Percentiles rank a stretch among this genome's conserved stretches.
phyloP scores from a whole-genome alignment of 2,797 vertebrate genomes.

The Eupleurogrammus muticus region DNA sequence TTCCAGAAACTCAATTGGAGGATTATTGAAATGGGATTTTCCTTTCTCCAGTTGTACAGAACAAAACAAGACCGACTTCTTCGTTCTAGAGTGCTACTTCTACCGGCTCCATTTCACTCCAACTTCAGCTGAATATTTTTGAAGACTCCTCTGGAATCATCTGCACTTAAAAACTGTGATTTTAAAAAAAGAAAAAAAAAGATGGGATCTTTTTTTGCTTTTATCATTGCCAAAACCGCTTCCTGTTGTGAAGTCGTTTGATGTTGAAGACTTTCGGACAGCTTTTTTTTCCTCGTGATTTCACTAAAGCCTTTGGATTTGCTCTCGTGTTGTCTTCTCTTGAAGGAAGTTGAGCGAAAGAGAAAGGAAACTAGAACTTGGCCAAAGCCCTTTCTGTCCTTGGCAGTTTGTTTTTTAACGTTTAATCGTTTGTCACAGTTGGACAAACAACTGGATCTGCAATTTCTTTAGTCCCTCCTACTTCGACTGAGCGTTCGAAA shows the following conservation, averaged over 20 bases:
- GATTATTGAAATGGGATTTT: neutral
- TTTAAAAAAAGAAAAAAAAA: conserved; percentile 11
- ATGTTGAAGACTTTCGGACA: conserved; percentile 44
- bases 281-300: conserved; percentile 54
- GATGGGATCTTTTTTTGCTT: conserved; percentile 18
- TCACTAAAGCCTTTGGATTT: conserved; percentile 68
- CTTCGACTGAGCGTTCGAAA: neutral
- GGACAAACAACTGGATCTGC: neutral
- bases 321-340: conserved; percentile 44
- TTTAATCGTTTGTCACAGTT: conserved; percentile 14
- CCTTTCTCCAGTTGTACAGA: conserved; percentile 21
- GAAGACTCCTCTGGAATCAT: conserved; percentile 1
- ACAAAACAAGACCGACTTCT: neutral
- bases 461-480: neutral
- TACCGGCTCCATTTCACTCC: conserved; percentile 20
- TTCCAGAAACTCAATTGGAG: neutral
- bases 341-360: conserved; percentile 14
- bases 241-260: conserved; percentile 54
- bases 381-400: conserved; percentile 33
- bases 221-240: conserved; percentile 51
- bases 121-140: conserved; percentile 10
- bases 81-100: conserved; percentile 13
- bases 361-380: conserved; percentile 5
- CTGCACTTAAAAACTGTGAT: conserved; percentile 28
- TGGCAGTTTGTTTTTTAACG: conserved; percentile 30